These are phyloP conservation scores for Edolisoma coerulescens DNA, from an alignment of 2,113 vertebrate genomes.

Conservation along the genomic window DNA sequence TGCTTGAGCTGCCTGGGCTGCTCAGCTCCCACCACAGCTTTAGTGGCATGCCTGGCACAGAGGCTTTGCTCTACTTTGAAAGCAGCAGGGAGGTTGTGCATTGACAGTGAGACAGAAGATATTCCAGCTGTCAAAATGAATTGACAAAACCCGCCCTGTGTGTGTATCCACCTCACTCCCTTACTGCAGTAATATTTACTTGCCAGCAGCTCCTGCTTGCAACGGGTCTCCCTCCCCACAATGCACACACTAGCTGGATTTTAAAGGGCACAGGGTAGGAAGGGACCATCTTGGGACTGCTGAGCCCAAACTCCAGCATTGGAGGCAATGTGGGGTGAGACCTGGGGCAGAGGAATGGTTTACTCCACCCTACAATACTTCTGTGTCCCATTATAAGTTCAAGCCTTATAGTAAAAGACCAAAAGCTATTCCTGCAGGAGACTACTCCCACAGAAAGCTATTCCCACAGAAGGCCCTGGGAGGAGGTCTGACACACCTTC, in stretches of 20 bases:
- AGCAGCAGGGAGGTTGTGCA: neutral
- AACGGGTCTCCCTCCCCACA: neutral
- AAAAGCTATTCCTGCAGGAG: neutral
- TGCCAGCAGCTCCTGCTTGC: neutral
- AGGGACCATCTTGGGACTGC: neutral
- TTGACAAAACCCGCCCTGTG: neutral
- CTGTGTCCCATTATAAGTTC: neutral
- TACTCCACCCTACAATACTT: accelerated
- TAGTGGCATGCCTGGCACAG: neutral
- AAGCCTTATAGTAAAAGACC: neutral
- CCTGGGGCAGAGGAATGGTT: neutral
- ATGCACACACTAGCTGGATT: neutral
- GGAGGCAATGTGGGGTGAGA: neutral
- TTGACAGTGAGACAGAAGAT: neutral
- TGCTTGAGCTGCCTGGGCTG: neutral
- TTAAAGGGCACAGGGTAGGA: neutral
- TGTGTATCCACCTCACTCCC: neutral
- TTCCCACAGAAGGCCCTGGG: neutral
- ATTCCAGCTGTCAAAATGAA: neutral
- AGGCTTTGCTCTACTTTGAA: neutral
- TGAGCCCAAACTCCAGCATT: neutral
- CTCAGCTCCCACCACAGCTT: neutral
- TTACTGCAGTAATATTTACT: neutral
- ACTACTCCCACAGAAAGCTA: neutral
- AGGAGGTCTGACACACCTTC: neutral